These are phyloP conservation scores for Drepana falcataria DNA, from an alignment of 2,888 invertebrate genomes.

Conservation along the genomic window DNA sequence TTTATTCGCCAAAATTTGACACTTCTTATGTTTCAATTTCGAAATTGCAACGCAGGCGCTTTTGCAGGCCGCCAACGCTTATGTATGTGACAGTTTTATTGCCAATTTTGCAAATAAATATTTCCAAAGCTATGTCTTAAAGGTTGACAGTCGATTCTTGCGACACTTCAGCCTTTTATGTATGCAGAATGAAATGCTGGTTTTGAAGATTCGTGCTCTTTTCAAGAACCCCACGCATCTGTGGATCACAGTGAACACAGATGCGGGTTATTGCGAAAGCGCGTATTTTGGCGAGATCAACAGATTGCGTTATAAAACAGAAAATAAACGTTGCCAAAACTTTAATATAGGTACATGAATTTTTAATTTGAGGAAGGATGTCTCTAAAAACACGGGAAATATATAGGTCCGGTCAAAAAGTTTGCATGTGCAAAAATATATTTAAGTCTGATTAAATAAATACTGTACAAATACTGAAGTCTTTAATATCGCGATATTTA, in stretches of 20 bases:
- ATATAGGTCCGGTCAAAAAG: not conserved
- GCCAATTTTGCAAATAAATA: constrained; percentile 4
- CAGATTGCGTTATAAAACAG: not conserved
- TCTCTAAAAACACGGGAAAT: no score
- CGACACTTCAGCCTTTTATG: constrained; percentile 9
- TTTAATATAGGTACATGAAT: not conserved
- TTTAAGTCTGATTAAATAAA: not conserved
- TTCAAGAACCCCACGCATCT: constrained; percentile 3
- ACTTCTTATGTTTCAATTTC: no score
- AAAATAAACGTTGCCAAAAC: not conserved
- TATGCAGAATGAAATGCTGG: not conserved
- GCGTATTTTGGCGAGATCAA: constrained; percentile 1
- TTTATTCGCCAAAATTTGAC: no score
- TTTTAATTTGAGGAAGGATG: constrained; percentile 3
- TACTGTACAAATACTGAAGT: no score
- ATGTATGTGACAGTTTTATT: constrained; percentile 7
- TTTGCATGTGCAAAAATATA: not conserved
- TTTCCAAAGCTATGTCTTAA: constrained; percentile 19
- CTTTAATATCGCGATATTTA: no score
- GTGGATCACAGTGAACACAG: constrained; percentile 2
- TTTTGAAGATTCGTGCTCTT: not conserved
- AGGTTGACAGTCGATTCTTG: constrained; percentile 9
- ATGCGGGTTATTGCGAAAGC: constrained; percentile 1
- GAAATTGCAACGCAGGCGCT: no score
- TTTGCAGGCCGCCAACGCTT: not conserved